These are phyloP conservation scores for Mycteria americana DNA, from an alignment of 2,797 vertebrate species.

Conservation along the genomic window DNA sequence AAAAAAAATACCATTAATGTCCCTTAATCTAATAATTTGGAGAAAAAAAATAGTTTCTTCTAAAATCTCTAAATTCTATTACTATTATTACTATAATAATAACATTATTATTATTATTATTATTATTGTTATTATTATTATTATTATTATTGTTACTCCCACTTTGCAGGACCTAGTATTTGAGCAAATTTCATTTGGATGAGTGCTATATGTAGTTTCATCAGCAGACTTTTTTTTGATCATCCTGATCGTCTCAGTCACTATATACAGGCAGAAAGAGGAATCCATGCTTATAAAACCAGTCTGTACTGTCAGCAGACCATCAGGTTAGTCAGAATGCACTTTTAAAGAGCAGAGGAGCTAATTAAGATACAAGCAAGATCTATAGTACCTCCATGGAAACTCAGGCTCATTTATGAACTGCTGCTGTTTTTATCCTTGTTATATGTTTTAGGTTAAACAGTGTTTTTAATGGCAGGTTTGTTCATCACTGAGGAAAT, in stretches of 20 bases:
- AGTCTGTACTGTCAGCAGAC: neutral
- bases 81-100: no score
- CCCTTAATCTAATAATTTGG: neutral
- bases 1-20: neutral
- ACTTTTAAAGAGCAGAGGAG: slow-evolving; percentile 11
- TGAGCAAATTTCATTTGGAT: neutral
- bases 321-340: neutral
- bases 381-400: slow-evolving; percentile 57
- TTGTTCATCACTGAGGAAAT: slow-evolving; percentile 51
- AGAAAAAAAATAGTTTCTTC: neutral
- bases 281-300: neutral
- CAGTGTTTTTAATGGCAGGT: slow-evolving; percentile 60
- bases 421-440: slow-evolving; percentile 57
- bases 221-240: neutral
- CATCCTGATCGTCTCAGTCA: neutral
- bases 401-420: slow-evolving; percentile 49
- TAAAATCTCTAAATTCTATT: neutral
- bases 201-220: neutral
- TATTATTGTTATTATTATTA: neutral
- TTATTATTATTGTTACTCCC: neutral
- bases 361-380: slow-evolving; percentile 41
- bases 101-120: neutral
- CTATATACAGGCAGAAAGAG: neutral
- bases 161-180: neutral
- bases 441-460: slow-evolving; percentile 61